Base-by-base conservation (phyloP, 2,888 invertebrate genomes). In the Unio delphinus region DNA sequence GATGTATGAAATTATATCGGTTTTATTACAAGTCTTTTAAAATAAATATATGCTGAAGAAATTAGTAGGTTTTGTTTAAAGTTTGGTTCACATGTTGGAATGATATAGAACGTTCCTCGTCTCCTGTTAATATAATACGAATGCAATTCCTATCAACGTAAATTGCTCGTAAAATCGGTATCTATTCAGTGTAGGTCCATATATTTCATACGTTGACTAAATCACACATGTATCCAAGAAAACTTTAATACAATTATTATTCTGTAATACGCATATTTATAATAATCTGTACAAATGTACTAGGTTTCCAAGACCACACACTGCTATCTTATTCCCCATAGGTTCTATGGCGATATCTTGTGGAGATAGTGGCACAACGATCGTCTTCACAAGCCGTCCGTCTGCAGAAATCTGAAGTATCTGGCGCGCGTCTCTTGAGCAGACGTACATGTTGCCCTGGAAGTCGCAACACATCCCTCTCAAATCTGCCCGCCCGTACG, bases 291-390 rank as follows among this genome's bases (percentile, higher is more conserved):
- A 75, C 7, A 75, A 63, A 61, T 78, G 75, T 3, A 75, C 63
- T 3, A 71, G 65, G 66, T 75, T 74, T 28, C 74, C 74, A 5
- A 78, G 70, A 20, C 76, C 75, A 17, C 74, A 74, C 17, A 77
- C 77, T 3, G 75, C 60, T 75, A 77, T 72, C 67, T 77, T 77
- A 68, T 75, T 77, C 15, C 77, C 77, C 73, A 77, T 70, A 55
- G 77, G 77, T 60, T 77, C 77, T 55, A 77, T 73, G 17, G 77
- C 77, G 68, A 77, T 75, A 70, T 77, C 77, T 68, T 77, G 77
- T 20, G 77, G 77, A 18, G 77, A 77, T 26, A 77, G 64, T 8
- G 77, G 77, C 68, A 77, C 77, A 34, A 77, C 69, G 26, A 77
- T 77, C 7, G 77, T 75, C 61, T 77, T 77, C 62, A 77, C 72